Conservation (phyloP, 2,113 vertebrate species). For the Noctilio leporinus region DNA sequence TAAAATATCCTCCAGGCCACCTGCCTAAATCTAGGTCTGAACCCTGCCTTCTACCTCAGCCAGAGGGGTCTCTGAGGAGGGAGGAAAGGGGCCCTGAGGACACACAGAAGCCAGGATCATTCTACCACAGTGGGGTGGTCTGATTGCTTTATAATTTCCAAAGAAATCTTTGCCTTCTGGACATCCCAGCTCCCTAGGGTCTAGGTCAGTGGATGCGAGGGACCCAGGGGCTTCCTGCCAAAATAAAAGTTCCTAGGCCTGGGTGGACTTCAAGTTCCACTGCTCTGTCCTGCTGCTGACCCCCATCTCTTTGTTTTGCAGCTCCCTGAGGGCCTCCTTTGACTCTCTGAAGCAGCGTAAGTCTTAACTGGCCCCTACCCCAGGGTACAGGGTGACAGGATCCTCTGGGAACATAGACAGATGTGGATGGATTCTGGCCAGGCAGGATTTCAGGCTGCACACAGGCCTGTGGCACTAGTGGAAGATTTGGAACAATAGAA, state of each 20-base stretch:
- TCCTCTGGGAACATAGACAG: not conserved
- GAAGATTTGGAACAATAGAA: not conserved
- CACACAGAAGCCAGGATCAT: not conserved
- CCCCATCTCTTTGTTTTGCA: constrained; percentile 65
- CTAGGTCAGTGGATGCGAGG: not conserved
- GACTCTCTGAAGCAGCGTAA: constrained; percentile 93
- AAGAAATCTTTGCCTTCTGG: not conserved
- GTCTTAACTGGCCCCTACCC: constrained; percentile 55
- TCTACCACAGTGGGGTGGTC: no score
- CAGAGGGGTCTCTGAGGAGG: not conserved
- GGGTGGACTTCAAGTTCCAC: not conserved
- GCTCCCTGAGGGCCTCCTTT: constrained; percentile 89
- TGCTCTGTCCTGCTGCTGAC: not conserved
- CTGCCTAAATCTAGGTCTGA: not conserved
- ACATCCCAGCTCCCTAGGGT: not conserved
- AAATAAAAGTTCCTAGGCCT: not conserved
- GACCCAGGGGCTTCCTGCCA: not conserved
- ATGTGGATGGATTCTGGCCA: not conserved
- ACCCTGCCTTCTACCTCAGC: not conserved
- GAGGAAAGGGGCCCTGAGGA: not conserved
- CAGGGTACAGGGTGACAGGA: not conserved
- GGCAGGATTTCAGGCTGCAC: not conserved
- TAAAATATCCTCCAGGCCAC: not conserved
- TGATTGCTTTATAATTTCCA: not conserved
- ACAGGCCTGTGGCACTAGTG: not conserved